A percentile compares a stretch with the other conserved stretches of the same genome.
phyloP scores from a whole-genome alignment of 2,888 invertebrate genomes.

The Arge pagana region DNA sequence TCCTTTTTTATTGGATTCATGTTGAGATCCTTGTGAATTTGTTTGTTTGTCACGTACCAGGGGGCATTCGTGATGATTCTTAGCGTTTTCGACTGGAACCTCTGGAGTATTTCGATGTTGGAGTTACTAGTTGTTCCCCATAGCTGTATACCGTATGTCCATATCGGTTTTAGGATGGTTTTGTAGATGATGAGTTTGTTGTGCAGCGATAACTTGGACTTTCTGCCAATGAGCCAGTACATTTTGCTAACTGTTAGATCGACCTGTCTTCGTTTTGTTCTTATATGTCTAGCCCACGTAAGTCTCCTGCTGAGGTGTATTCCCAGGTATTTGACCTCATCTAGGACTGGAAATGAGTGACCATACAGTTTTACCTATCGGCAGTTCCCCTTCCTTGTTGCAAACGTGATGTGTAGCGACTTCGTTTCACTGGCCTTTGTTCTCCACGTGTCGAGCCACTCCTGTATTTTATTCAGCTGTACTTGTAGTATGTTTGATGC shows the following conservation, averaged over 20 bases:
- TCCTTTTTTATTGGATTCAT: too few species aligned
- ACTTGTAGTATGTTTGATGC: slow-evolving; percentile 24
- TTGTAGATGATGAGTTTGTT: slow-evolving; percentile 28
- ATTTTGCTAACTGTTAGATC: slow-evolving; percentile 19
- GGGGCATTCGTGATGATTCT: slow-evolving; percentile 18
- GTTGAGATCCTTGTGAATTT: not conserved
- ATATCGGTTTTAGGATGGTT: slow-evolving; percentile 26
- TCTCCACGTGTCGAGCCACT: slow-evolving; percentile 34
- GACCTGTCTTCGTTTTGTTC: slow-evolving; percentile 27
- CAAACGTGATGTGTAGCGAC: slow-evolving; percentile 36
- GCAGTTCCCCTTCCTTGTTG: slow-evolving; percentile 25
- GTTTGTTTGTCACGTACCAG: slow-evolving; percentile 18
- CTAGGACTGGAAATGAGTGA: slow-evolving; percentile 21
- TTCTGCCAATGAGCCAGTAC: slow-evolving; percentile 26
- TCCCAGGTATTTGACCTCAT: slow-evolving; percentile 34
- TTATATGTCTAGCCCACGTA: slow-evolving; percentile 29
- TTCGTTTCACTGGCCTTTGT: slow-evolving; percentile 35
- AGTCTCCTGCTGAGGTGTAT: slow-evolving; percentile 31
- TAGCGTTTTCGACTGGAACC: slow-evolving; percentile 28
- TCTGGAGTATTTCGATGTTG: slow-evolving; percentile 27
- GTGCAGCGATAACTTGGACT: slow-evolving; percentile 22
- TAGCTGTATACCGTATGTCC: slow-evolving; percentile 27
- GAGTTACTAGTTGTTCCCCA: slow-evolving; percentile 27
- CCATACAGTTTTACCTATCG: slow-evolving; percentile 24
- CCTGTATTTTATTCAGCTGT: slow-evolving; percentile 10